Evolutionary conservation across 2,888 invertebrate species (phyloP), one percentile per base, ranked within the genome.

Genomic region (Cataglyphis livida): DNA sequence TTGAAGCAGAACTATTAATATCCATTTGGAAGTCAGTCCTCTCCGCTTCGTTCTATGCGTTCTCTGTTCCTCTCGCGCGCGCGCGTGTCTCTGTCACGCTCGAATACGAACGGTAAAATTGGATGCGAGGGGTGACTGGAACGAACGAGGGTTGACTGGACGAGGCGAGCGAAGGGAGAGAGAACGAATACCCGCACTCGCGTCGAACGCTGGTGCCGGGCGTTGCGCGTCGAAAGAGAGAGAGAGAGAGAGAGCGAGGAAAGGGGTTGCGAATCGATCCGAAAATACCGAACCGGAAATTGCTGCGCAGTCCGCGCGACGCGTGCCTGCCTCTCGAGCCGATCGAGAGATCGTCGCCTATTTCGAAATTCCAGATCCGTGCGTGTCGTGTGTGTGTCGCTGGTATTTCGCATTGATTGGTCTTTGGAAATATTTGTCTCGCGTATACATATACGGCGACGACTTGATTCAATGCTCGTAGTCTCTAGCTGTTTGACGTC

Each of bases 1-100:
- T 90, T 83, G 89, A 88, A 89, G 88, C 87, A 87, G 89, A 88
- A 91, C 92, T 93, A 93, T 93, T 93, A 92, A 93, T 93, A 93
- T 93, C 92, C 92, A 91, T 92, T 92, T 91, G 87, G 90, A 89
- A 90, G 89, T 88, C 88, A 57, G 84, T 21, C 70, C 70, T 32
- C 66, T 68, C 51, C 66, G 54, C 25, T 25, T 25, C 25, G 18
- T 64, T 21, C 57, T 54, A 54, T 10, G 44, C 68, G 59, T 54
- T 21, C 21, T 21, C 68, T 61, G 74, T 48, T 54, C 64, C 68
- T 64, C 62, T 44, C 59, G 41, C 65, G 57, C 35, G n/a, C 59
- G n/a, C 59, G 48, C 21, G 57, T 35, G 68, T 87, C 89, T 82
- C 70, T 59, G 85, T 85, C 82, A 68, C 75, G 54, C 61, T 83